Evolutionary conservation across 2,113 vertebrate genomes (phyloP), one percentile per base, ranked within the genome.

Genomic region (Thunnus thynnus): DNA sequence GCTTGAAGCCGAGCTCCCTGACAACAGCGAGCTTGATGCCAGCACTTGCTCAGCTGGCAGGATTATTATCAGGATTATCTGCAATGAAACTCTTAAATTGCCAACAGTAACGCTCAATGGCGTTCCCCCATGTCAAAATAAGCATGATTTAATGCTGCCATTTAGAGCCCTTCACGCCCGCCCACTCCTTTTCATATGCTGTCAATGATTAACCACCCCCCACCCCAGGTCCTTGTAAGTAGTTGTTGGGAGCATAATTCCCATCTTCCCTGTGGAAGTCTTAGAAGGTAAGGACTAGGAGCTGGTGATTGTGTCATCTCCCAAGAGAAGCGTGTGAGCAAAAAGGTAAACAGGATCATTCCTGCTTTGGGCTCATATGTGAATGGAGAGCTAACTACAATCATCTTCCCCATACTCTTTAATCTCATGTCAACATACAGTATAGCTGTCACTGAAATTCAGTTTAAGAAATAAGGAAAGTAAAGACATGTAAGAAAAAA

Each of bases 121-220:
- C n/a, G 3, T 68, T 62, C 5, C 18, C 20, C 20, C 0, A 4
- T 62, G n/a, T 80, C 76, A 78, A 66, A 85, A 86, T 64, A 66
- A 78, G 18, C 58, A 30, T 78, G 58, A 81, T 73, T 71, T 46
- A 78, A 76, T 69, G 27, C 27, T 75, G 41, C 46, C 62, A 41
- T 78, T 80, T 51, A 47, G 32, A 83, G 50, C 60, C 58, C 3
- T 20, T 60, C 10, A 3, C 64, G 56, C 18, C 64, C 54, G 3
- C 76, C 64, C 69, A 64, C 41, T 44, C 71, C 58, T 82, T 76
- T 77, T 76, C 55, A 32, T 47, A 12, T 48, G 32, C n/a, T 8
- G 14, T 78, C 27, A 70, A 63, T 77, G 32, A 80, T 64, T 76
- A n/a, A 84, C 65, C 22, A 48, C 36, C 56, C 63, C 51, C 11